phyloP scores from a whole-genome alignment of 2,797 vertebrate genomes.

The Scolopax bukidnonensis region DNA sequence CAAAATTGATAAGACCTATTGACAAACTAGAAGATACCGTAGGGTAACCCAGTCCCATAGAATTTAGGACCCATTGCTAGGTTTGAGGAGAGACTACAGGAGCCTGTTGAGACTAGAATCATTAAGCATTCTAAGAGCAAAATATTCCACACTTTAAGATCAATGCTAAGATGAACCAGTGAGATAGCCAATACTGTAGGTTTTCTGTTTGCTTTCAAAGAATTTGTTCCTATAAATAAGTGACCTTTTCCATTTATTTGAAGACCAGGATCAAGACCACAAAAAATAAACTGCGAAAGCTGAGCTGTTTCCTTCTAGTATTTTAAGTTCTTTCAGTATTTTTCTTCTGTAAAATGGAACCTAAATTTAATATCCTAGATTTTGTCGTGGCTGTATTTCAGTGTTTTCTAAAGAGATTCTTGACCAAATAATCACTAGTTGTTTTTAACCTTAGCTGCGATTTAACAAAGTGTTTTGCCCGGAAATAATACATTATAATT shows the following conservation, averaged over 20 bases:
- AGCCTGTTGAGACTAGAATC: neutral
- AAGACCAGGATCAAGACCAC: neutral
- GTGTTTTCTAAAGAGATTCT: neutral
- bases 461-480: constrained; percentile 30
- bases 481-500: constrained; percentile 13
- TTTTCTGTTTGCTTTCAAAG: neutral
- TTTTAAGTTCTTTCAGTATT: neutral
- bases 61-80: neutral
- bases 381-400: neutral
- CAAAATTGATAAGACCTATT: neutral
- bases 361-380: neutral
- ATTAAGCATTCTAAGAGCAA: neutral
- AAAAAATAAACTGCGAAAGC: neutral
- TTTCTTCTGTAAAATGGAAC: neutral
- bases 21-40: neutral
- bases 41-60: neutral
- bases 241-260: neutral
- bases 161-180: neutral
- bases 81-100: neutral
- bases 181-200: neutral
- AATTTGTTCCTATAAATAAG: neutral
- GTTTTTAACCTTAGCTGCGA: neutral
- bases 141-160: neutral
- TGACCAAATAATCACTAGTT: neutral
- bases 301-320: neutral